A percentile compares a stretch with the other conserved stretches of the same genome.
phyloP scores from a whole-genome alignment of 2,113 vertebrate genomes.

The Mesocricetus auratus region DNA sequence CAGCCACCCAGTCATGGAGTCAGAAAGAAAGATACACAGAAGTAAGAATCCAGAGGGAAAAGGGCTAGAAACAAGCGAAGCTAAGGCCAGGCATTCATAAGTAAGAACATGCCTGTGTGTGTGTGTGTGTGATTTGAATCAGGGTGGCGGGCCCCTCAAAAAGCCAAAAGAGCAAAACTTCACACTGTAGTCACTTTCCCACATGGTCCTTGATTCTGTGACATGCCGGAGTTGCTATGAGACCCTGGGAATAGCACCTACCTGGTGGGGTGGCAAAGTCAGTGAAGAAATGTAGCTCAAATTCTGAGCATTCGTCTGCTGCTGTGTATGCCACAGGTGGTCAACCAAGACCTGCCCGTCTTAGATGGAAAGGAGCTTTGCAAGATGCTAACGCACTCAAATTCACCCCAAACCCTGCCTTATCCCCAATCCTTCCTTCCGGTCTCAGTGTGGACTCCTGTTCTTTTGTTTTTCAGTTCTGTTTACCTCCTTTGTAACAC shows the following conservation, averaged over 20 bases:
- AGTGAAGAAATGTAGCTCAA: neutral
- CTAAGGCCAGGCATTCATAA: no score
- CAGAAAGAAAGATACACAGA: no score
- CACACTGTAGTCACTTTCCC: neutral
- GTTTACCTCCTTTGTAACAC: neutral
- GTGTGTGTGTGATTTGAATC: no score
- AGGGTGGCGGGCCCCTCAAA: no score
- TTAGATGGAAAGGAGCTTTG: neutral
- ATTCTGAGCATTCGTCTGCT: neutral
- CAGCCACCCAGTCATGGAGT: no score
- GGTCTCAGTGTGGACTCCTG: neutral
- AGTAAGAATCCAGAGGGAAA: no score
- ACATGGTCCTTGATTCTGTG: neutral
- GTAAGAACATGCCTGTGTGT: no score
- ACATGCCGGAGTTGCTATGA: neutral
- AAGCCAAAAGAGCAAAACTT: no score
- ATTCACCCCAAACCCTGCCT: neutral
- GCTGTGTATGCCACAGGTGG: accelerated
- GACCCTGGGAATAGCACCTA: no score
- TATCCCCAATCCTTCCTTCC: neutral
- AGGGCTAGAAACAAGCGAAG: no score
- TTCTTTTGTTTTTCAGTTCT: neutral
- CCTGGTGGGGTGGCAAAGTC: neutral
- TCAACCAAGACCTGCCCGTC: neutral
- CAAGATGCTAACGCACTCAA: neutral